Evolutionary conservation across 2,797 vertebrate genomes (phyloP), one percentile per base, ranked within the genome.

Genomic region (Tamandua tetradactyla): DNA sequence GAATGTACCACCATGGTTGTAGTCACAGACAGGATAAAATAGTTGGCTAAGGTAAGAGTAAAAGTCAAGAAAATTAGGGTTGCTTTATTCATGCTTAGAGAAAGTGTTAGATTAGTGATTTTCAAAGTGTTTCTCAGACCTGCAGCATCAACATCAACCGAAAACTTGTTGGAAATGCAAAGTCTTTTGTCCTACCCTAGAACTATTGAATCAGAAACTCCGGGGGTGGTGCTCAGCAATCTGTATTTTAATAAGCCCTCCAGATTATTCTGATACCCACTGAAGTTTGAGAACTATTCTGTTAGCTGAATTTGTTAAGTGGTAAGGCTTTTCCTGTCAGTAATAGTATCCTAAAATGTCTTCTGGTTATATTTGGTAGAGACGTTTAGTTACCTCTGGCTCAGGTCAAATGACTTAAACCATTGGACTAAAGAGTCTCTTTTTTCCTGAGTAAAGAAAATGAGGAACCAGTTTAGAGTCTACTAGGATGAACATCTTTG

Each of bases 171-270:
- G 80, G 44, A 92, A 87, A 76, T 81, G 23, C 35, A 80, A 20
- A 84, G 59, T 59, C 17, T 62, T 91, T 42, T 74, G 22, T 49
- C 55, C 59, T 25, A 44, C 17, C 14, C 14, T 35, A 37, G 61
- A 82, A 44, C 87, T 61, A 71, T 35, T 84, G 86, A 94, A 22
- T 87, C 78, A 81, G 74, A 94, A 81, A 59, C 32, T 75, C 32
- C 66, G 25, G 37, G 23, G 18, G 32, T 57, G 44, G 32, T 12
- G 35, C 22, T 52, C 27, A 57, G 52, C 72, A 75, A 1, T 30
- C 23, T 69, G 18, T 30, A 0, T 59, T 84, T 84, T 81, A 59
- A 35, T 84, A 93, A 89, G 68, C 37, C n/a, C 61, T 80, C 12
- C 57, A 57, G 68, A 15, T 93, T 23, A 86, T 86, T 88, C 32